Conservation (phyloP, 2,113 vertebrate genomes). For the Todiramphus saurophagus region DNA sequence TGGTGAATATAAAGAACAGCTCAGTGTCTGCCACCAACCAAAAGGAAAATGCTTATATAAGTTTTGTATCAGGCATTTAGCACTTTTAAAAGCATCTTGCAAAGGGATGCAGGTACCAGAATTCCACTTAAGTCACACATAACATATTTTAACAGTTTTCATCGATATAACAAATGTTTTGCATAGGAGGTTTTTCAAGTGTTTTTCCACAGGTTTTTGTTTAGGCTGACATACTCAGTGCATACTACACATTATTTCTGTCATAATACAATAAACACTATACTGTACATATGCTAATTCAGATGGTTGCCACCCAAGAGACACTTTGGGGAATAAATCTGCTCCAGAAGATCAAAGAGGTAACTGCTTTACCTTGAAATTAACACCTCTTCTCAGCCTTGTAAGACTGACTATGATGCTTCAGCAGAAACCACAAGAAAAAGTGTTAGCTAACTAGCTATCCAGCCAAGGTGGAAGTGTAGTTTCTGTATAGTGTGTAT, state of each 20-base stretch:
- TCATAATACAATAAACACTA: neutral
- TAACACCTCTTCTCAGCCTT: neutral
- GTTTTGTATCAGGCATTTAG: neutral
- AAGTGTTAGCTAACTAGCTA: neutral
- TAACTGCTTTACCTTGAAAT: neutral
- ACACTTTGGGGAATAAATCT: neutral
- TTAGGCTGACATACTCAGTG: neutral
- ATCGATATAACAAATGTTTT: neutral
- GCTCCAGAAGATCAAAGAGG: neutral
- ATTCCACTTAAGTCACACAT: neutral
- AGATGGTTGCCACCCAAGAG: neutral
- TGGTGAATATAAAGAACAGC: neutral
- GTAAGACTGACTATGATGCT: neutral
- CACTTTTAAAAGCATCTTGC: neutral
- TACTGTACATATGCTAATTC: neutral
- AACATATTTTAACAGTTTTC: neutral
- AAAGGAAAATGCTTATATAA: neutral
- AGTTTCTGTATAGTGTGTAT: neutral
- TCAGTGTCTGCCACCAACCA: neutral
- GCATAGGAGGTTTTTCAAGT: neutral
- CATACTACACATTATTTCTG: neutral
- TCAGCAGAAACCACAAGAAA: neutral
- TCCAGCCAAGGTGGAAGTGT: neutral
- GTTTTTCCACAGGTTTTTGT: neutral
- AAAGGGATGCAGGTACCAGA: neutral